These are phyloP conservation scores for Polyergus mexicanus DNA, from an alignment of 1,140 invertebrate genomes.

Conservation along the genomic window DNA sequence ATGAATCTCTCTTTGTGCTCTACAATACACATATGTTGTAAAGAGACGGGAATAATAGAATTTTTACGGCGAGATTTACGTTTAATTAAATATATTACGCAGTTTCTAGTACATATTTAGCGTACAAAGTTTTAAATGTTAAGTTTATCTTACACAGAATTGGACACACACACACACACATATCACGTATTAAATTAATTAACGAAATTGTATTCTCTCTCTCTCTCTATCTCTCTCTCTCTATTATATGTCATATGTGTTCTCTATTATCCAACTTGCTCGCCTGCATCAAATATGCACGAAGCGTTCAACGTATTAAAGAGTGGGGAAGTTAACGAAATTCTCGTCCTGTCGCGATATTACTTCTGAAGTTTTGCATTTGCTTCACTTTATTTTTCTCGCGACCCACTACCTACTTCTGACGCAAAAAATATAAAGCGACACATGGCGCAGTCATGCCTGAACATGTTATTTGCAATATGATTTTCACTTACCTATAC, in stretches of 20 bases:
- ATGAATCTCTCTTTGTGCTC: too few species aligned
- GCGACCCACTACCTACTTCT: slow-evolving; percentile 25
- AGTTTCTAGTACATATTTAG: not conserved
- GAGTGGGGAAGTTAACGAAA: slow-evolving; percentile 50
- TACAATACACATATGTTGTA: too few species aligned
- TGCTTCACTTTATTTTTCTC: slow-evolving; percentile 48
- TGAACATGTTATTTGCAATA: slow-evolving; percentile 20
- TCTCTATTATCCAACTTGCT: slow-evolving; percentile 51
- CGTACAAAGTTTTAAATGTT: slow-evolving; percentile 38
- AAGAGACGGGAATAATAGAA: not conserved
- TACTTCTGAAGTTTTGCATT: slow-evolving; percentile 56
- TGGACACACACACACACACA: not conserved
- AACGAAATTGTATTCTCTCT: slow-evolving; percentile 38
- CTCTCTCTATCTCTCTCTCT: not conserved
- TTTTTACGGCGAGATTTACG: not conserved
- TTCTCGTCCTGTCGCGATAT: slow-evolving; percentile 42
- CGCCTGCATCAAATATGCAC: slow-evolving; percentile 35
- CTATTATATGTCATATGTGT: slow-evolving; percentile 20
- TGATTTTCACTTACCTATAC: slow-evolving; percentile 28
- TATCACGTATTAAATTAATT: slow-evolving; percentile 51
- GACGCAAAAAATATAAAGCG: slow-evolving; percentile 36
- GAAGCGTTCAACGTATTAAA: slow-evolving; percentile 48
- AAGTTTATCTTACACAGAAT: slow-evolving; percentile 21
- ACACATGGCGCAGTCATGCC: slow-evolving; percentile 29
- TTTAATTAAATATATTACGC: slow-evolving; percentile 37